Evolutionary conservation across 1,140 invertebrate genomes (phyloP), one percentile per base, ranked within the genome.

Genomic region (Drosophila gunungcola): DNA sequence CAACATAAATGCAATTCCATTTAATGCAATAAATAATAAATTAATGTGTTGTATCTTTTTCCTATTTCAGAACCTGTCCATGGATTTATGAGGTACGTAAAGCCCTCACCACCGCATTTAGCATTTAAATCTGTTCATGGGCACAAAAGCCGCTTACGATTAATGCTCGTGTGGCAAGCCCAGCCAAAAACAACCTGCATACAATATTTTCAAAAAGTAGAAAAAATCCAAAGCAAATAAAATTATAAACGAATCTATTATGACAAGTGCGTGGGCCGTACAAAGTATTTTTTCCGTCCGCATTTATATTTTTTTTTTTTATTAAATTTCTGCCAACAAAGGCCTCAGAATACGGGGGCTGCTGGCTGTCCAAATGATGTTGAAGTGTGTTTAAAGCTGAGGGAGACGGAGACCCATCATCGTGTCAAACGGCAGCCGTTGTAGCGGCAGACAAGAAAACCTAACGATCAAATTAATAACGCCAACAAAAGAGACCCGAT

Each of bases 211-310:
- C 25, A 34, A 60, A 45, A 46, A 39, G 39, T 27, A 34, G 16
- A 38, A 61, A 65, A 73, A 65, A 42, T 38, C 13, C 64, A 67
- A 72, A 48, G 4, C 45, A 62, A 85, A 65, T 78, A 77, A 86
- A 78, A 78, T 78, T 73, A 75, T 88, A 79, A 83, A 88, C 73
- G 83, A 89, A 89, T 88, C 83, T 88, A 80, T 89, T 89, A 78
- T 89, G 84, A 89, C 84, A 89, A 89, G 80, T 89, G 84, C 80
- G 84, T 89, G 84, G 85, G 84, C 49, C 69, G 73, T 38, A 54
- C 60, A 72, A 64, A 78, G 74, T 54, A 39, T 75, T 65, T 70
- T 70, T 49, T 5, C 32, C 36, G 10, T 46, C 27, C 45, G 49
- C 54, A 54, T 54, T 13, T 69, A 16, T 64, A n/a, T 29, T 72